Base-by-base conservation (phyloP, 2,797 vertebrate genomes). In the Coilia nasus region DNA sequence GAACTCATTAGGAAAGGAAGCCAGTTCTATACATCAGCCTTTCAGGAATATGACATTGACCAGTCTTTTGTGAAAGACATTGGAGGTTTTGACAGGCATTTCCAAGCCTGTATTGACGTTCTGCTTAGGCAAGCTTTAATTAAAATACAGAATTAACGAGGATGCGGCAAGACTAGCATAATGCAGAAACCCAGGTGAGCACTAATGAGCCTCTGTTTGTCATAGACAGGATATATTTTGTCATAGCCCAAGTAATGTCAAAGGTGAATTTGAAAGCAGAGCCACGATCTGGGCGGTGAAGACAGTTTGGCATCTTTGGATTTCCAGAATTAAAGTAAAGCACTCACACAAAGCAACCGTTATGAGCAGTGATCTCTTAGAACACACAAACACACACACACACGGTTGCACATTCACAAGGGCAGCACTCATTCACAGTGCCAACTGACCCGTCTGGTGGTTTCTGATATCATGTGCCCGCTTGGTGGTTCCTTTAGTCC, bases 401-500 rank as follows among this genome's bases (percentile, higher is more conserved):
- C 62, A 21, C 15, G 57, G 57, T 6, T 21, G 57, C 57, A 75
- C 67, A 75, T 35, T 19, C 19, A 75, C 28, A 75, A 75, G 67
- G 67, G 28, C 67, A 75, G 31, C 25, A 44, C 14, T 41, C 35
- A 41, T 9, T 5, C 71, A 4, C 25, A 12, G 17, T 78, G 71
- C 71, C 71, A 78, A 78, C 17, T 41, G 23, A 21, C 71, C 71
- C 10, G 17, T 78, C 71, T 78, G 71, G 31, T 44, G 71, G 35
- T 78, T 44, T 78, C 71, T 78, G 71, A 78, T 78, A 44, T 44
- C 71, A 78, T 78, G 71, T 44, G 35, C 71, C 71, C 7, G 31
- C 25, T 44, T 41, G 19, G 35, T 17, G 14, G 67, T 35, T 41
- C 67, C 28, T 78, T 35, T 19, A 75, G 71, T 78, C 71, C 6